phyloP scores from a whole-genome alignment of 2,113 vertebrate species.

The Lagopus muta region DNA sequence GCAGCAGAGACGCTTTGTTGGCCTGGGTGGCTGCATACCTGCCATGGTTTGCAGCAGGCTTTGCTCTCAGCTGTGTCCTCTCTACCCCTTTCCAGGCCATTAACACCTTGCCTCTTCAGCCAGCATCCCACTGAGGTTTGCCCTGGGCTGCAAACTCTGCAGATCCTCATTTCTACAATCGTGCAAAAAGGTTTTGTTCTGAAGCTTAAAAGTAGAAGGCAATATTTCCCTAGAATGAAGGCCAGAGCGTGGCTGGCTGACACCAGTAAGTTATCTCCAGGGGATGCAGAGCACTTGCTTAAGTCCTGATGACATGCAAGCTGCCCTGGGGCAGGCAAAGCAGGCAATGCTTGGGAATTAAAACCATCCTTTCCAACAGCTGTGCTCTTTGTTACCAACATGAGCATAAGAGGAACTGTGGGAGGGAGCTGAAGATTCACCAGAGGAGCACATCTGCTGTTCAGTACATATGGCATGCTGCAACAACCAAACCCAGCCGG shows the following conservation, averaged over 20 bases:
- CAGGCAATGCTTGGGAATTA: background rate
- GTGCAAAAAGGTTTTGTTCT: background rate
- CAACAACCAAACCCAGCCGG: background rate
- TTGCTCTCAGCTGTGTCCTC: background rate
- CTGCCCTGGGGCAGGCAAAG: background rate
- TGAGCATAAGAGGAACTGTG: background rate
- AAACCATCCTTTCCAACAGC: background rate
- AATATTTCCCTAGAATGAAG: background rate
- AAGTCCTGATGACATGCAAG: background rate
- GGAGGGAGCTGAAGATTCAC: background rate
- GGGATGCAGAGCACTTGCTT: background rate
- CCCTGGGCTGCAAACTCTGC: background rate
- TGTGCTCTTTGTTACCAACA: background rate
- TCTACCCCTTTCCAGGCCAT: too few relatives aligned
- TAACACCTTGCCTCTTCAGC: background rate
- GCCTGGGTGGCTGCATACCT: background rate
- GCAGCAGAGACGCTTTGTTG: background rate
- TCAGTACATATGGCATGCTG: too few relatives aligned
- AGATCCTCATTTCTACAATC: background rate
- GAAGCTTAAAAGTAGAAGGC: background rate
- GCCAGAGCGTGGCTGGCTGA: background rate
- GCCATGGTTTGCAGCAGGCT: accelerated
- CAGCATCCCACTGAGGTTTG: accelerated
- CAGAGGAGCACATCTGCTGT: background rate
- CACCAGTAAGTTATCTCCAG: accelerated